Evolutionary conservation across 2,797 vertebrate genomes (phyloP), one percentile per base, ranked within the genome.

Genomic region (Carduelis carduelis): DNA sequence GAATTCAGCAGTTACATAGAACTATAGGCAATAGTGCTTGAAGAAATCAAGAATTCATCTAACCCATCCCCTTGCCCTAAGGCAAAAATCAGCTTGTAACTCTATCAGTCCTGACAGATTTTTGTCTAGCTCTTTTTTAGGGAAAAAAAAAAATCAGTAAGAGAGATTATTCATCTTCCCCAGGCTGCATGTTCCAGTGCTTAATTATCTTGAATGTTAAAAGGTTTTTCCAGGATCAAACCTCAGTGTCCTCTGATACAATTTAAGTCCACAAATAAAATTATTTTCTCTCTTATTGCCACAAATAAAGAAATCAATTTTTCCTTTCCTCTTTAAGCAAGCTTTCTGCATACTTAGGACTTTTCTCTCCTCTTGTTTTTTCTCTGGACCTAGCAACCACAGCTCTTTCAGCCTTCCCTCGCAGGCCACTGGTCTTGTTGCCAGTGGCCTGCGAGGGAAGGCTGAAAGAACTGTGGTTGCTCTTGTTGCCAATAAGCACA

Each of bases 61-160:
- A 89, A 69, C 39, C 59, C 35, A 63, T 47, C 20, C 23, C 28
- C 32, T 53, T 91, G n/a, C 79, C 88, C 55, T 65, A 30, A 75
- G 61, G 87, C 72, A 93, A 95, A 85, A 93, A 63, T 65, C 80
- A 88, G 4, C 83, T 91, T 69, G 50, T 88, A 88, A 86, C 30
- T 78, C 22, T 66, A 76, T 72, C 46, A 56, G 30, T 76, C 63
- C 77, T 88, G 72, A 84, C 47, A 65, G 43, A 90, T 55, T 93
- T 95, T 86, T 83, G 43, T 69, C 61, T 65, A 50, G 27, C 14
- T 91, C 8, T 24, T 70, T 91, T 76, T 26, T 7, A 5, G 39
- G 0, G 1, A 2, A 52, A 18, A 22, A 1, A 3, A 37, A 72
- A 55, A 84, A 18, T 12, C 11, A 43, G 19, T 55, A 60, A 61